Percentiles rank a stretch among this genome's conserved stretches.
Conservation (phyloP, 2,113 vertebrate species). For the Heterotilapia buettikoferi region DNA sequence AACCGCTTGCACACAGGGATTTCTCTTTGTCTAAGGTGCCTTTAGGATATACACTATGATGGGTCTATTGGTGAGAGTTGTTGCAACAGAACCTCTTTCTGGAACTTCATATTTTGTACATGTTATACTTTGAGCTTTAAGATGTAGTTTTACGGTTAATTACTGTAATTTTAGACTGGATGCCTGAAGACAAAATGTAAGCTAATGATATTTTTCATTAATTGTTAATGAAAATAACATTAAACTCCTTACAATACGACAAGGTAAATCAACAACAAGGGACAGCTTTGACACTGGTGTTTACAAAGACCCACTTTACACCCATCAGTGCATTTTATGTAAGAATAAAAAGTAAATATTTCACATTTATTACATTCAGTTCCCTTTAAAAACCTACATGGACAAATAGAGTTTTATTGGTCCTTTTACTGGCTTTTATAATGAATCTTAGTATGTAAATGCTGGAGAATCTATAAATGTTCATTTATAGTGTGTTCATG, state of each 20-base stretch:
- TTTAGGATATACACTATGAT: constrained; percentile 44
- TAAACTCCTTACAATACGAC: not conserved
- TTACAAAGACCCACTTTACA: not conserved
- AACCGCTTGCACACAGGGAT: constrained; percentile 30
- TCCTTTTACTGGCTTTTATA: not conserved
- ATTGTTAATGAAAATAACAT: not conserved
- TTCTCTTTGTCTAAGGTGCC: constrained; percentile 60
- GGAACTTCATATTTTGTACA: constrained; percentile 6
- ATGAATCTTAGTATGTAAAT: not conserved
- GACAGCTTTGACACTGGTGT: not conserved
- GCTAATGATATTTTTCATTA: not conserved
- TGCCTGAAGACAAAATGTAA: not conserved
- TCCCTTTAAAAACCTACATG: not conserved
- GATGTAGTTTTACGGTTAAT: not conserved
- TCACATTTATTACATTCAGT: not conserved
- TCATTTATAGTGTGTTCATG: not conserved
- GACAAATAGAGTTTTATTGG: not conserved
- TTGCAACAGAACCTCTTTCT: constrained; percentile 14
- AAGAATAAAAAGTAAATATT: not conserved
- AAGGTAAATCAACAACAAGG: not conserved
- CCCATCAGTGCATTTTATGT: not conserved
- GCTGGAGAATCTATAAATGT: not conserved
- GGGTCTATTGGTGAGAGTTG: constrained; percentile 18
- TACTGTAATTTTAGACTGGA: not conserved
- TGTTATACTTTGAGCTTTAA: constrained; percentile 5